Conservation (phyloP, 2,113 vertebrate species). For the Holacanthus passer region DNA sequence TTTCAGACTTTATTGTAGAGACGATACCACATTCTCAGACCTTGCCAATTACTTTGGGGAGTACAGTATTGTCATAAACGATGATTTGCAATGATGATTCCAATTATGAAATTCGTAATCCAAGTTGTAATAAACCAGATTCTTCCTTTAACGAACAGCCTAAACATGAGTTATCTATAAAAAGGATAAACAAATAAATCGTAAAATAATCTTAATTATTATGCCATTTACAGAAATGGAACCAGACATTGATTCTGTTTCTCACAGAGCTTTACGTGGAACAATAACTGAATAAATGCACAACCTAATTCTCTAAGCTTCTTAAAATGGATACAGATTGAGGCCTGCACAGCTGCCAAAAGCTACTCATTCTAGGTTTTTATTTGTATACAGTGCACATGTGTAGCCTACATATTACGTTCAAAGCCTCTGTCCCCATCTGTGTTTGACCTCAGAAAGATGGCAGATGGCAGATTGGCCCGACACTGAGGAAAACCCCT, state of each 20-base stretch:
- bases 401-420: conserved; percentile 65
- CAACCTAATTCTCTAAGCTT: conserved; percentile 74
- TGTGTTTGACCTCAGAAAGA: conserved; percentile 73
- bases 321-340: conserved; percentile 55
- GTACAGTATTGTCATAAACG: background rate
- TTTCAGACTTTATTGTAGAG: background rate
- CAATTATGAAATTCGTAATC: background rate
- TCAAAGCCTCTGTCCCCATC: conserved; percentile 61
- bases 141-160: background rate
- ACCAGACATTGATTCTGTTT: conserved; percentile 50
- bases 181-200: conserved; percentile 1
- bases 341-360: conserved; percentile 38
- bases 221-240: conserved; percentile 35
- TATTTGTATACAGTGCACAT: conserved; percentile 74
- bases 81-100: background rate
- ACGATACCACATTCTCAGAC: background rate
- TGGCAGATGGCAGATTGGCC: conserved; percentile 93
- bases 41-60: background rate
- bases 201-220: conserved; percentile 22
- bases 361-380: conserved; percentile 40
- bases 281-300: conserved; percentile 63
- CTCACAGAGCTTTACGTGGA: conserved; percentile 67
- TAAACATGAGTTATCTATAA: background rate
- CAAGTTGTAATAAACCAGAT: background rate
- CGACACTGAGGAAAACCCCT: conserved; percentile 86